These are phyloP conservation scores for Crambe crambe DNA, from an alignment of 37 sponge, comb jelly and placozoan species.

Conservation along the genomic window DNA sequence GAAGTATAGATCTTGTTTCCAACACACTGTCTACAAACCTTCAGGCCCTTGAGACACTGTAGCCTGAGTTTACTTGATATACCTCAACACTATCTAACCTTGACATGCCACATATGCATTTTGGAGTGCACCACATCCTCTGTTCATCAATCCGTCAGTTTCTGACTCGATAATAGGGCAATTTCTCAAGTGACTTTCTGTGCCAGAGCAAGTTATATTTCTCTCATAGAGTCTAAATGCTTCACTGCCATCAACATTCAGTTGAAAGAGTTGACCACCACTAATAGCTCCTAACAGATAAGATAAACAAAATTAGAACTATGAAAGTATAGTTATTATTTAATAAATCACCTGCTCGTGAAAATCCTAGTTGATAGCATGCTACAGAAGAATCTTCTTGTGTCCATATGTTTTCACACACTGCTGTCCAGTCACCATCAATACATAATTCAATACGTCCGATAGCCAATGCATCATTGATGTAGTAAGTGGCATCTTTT, in stretches of 20 bases:
- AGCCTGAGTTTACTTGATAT: background rate
- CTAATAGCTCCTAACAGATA: conserved; percentile 1
- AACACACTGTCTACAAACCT: background rate
- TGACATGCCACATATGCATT: conserved; percentile 15
- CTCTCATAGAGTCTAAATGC: background rate
- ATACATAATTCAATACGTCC: conserved; percentile 3
- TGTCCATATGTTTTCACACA: background rate
- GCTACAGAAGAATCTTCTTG: conserved; percentile 2
- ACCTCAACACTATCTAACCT: background rate
- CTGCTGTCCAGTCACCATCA: background rate
- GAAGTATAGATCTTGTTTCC: background rate
- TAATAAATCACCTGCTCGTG: conserved; percentile 6
- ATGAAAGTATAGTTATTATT: background rate
- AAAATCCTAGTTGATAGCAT: conserved; percentile 9
- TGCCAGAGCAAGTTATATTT: background rate
- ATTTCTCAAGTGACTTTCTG: background rate
- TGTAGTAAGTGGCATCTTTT: background rate
- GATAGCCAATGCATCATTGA: background rate
- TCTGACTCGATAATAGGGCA: background rate
- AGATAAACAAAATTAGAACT: background rate
- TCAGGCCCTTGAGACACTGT: no score
- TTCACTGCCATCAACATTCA: background rate
- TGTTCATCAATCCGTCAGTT: no score
- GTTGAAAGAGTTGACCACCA: background rate
- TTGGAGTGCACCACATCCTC: background rate